A percentile compares a stretch with the other conserved stretches of the same genome.
Evolutionary conservation across 2,113 vertebrate genomes (phyloP).

Genomic region (Aegotheles bennettii): DNA sequence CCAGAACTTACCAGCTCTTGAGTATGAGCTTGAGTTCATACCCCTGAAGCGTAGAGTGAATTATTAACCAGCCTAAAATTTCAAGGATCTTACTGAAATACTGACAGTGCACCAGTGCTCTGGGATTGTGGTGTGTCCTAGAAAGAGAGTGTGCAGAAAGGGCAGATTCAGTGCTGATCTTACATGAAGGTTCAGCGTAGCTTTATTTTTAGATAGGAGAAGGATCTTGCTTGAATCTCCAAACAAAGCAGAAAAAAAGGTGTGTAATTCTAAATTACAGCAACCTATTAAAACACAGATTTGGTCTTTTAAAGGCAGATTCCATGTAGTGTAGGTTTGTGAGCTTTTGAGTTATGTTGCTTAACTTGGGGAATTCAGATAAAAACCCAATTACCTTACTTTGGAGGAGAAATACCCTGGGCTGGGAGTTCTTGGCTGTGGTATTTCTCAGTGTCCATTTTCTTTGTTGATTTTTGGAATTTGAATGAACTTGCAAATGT

Average conservation of each 20-base stretch:
- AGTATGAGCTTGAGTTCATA: neutral
- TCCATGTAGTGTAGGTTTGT: neutral
- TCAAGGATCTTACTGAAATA: neutral
- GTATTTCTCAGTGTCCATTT: neutral
- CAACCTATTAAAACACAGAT: neutral
- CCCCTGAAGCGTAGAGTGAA: neutral
- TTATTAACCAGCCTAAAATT: neutral
- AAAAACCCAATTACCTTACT: neutral
- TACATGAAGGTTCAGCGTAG: rapidly evolving
- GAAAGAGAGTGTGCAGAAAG: neutral
- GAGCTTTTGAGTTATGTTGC: neutral
- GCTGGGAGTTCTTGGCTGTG: neutral
- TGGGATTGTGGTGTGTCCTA: rapidly evolving
- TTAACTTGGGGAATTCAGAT: neutral
- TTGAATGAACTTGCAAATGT: neutral
- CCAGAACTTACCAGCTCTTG: neutral
- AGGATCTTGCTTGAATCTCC: rapidly evolving
- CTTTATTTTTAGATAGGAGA: neutral
- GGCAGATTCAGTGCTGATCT: rapidly evolving
- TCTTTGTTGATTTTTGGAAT: neutral
- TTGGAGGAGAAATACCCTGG: neutral
- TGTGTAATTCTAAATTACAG: neutral
- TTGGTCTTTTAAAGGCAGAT: neutral
- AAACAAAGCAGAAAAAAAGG: neutral
- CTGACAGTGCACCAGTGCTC: rapidly evolving